A percentile compares a stretch with the other conserved stretches of the same genome.
Evolutionary conservation across 1,140 invertebrate species (phyloP).

Genomic region (Phocides pigmalion): DNA sequence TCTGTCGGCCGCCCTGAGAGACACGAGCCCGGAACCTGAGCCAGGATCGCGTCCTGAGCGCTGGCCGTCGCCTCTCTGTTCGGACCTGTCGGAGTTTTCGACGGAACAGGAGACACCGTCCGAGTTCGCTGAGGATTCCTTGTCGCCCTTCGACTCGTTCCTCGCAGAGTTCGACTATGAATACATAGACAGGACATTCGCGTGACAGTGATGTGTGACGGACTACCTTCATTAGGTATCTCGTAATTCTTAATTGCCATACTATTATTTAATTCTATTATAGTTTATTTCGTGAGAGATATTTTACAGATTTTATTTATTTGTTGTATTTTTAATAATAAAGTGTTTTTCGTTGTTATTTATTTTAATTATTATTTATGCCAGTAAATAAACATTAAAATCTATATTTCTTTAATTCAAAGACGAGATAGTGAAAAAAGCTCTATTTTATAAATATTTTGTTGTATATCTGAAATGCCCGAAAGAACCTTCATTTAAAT

Average conservation of each 20-base stretch:
- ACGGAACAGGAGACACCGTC: conserved; percentile 67
- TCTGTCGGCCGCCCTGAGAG: conserved; percentile 75
- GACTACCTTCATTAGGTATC: conserved; percentile 60
- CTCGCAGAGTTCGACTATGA: conserved; percentile 80
- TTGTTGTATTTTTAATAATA: conserved; percentile 71
- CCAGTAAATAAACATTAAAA: too few relatives aligned
- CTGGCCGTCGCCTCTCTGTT: conserved; percentile 75
- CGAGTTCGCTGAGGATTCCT: conserved; percentile 76
- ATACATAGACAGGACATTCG: conserved; percentile 75
- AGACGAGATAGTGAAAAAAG: too few relatives aligned
- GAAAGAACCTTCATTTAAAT: too few relatives aligned
- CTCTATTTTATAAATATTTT: too few relatives aligned
- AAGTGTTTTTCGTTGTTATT: conserved; percentile 70
- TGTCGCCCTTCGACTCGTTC: conserved; percentile 81
- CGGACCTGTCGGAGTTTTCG: conserved; percentile 74
- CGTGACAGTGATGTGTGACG: conserved; percentile 70
- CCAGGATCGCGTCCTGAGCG: conserved; percentile 50
- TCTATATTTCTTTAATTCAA: too few relatives aligned
- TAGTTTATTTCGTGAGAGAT: conserved; percentile 61
- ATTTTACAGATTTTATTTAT: conserved; percentile 73
- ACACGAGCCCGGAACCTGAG: conserved; percentile 50
- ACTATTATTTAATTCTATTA: conserved; percentile 72
- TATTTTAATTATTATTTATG: conserved; percentile 34
- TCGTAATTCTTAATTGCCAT: conserved; percentile 69
- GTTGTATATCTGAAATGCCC: too few relatives aligned